phyloP scores from a whole-genome alignment of 2,797 vertebrate species.

The Pseudocheirus occidentalis region DNA sequence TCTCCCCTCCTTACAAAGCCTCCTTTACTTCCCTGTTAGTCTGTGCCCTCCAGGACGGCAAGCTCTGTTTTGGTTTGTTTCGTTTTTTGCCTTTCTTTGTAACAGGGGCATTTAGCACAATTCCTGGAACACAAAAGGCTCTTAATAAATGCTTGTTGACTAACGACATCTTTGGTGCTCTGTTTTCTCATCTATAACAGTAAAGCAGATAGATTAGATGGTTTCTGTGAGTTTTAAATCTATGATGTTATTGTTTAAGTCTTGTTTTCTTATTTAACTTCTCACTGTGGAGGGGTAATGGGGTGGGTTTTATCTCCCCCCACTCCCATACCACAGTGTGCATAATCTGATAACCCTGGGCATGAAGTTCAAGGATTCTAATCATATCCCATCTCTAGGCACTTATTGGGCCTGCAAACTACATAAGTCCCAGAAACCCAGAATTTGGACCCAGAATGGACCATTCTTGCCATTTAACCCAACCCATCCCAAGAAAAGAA shows the following conservation, averaged over 20 bases:
- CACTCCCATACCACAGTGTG: background rate
- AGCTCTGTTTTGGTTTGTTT: background rate
- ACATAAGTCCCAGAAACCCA: background rate
- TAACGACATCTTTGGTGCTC: background rate
- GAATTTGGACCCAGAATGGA: background rate
- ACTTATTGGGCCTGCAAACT: background rate
- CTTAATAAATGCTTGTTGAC: background rate
- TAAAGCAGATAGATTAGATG: background rate
- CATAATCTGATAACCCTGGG: background rate
- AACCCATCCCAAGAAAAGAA: background rate
- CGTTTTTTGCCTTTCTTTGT: background rate
- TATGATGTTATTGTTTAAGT: background rate
- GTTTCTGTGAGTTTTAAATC: background rate
- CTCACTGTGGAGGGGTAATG: background rate
- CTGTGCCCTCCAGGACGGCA: background rate
- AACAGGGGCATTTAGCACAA: conserved; percentile 11
- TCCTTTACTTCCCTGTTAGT: background rate
- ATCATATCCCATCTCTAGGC: background rate
- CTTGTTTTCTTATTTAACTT: background rate
- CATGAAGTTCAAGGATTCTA: background rate
- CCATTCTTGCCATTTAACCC: background rate
- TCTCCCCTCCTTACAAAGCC: no score
- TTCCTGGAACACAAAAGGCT: background rate
- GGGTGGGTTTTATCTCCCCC: background rate
- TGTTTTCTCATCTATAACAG: conserved; percentile 29